Base-by-base conservation (phyloP, 1,140 invertebrate genomes). In the Hycleus phaleratus region DNA sequence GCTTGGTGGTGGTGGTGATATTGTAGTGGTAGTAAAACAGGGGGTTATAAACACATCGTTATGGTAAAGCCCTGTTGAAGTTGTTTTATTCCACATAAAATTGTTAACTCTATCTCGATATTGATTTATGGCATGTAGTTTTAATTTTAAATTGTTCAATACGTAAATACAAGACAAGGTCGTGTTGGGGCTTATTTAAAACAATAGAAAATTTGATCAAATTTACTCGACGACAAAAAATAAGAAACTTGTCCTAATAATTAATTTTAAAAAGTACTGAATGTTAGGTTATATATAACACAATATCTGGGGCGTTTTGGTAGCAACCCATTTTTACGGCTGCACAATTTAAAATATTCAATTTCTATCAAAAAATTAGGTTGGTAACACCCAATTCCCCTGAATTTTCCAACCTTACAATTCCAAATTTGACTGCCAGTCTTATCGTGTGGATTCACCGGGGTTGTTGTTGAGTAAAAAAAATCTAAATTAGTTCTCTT, bases 21-120 rank as follows among this genome's bases (percentile, higher is more conserved):
- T 7, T 4, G 32, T 32, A 7, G 32, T 32, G 32, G 32, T 32
- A 32, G 32, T 32, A 32, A 7, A 32, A 32, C 4, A 32, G 67
- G 69, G 60, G 68, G 65, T 65, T 71, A 72, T 72, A 71, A 71
- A 71, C 71, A 72, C 69, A 59, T 72, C 71, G 67, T 72, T 71
- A 72, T 64, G 68, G 65, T 66, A 71, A 72, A 72, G 67, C 69
- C 62, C 62, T 67, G 68, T 67, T 70, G 63, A 61, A 71, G 68
- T 67, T 65, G 59, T 64, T 68, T 66, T 68, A 66, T 66, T 64
- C 59, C 60, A 62, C 60, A 66, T 69, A 68, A 68, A 69, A 69
- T 69, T 69, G 68, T 69, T 69, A 69, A 69, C 62, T 65, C 25
- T 46, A 65, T 61, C 64, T 66, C 56, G 54, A 69, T 69, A 69